Evolutionary conservation across 1,140 invertebrate species (phyloP).

Genomic region (Monomorium pharaonis): DNA sequence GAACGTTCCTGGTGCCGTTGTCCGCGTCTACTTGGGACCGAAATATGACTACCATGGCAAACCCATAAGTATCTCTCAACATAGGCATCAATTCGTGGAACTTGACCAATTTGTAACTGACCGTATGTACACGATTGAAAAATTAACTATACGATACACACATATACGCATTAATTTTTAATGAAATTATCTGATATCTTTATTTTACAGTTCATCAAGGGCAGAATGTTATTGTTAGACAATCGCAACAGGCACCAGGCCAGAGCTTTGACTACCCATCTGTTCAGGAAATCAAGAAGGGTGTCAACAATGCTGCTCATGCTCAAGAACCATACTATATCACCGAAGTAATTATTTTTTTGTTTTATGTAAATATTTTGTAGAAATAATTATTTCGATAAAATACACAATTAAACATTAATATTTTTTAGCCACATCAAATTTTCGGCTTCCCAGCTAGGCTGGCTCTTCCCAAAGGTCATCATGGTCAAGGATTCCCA

Average conservation of each 20-base stretch:
- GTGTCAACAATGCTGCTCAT: slow-evolving; percentile 83
- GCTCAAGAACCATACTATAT: slow-evolving; percentile 84
- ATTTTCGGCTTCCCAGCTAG: slow-evolving; percentile 87
- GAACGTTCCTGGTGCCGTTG: slow-evolving; percentile 78
- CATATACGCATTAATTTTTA: neutral
- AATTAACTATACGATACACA: neutral
- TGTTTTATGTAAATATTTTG: neutral
- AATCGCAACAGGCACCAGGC: slow-evolving; percentile 88
- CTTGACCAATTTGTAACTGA: slow-evolving; percentile 89
- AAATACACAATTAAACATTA: neutral
- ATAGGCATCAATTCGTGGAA: slow-evolving; percentile 88
- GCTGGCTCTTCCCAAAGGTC: slow-evolving; percentile 86
- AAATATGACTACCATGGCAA: slow-evolving; percentile 86
- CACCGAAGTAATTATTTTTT: slow-evolving; percentile 78
- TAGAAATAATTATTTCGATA: neutral
- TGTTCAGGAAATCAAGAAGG: slow-evolving; percentile 86
- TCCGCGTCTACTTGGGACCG: slow-evolving; percentile 87
- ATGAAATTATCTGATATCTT: slow-evolving; percentile 6
- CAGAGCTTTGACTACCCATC: slow-evolving; percentile 88
- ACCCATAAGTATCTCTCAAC: slow-evolving; percentile 86
- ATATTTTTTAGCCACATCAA: slow-evolving; percentile 79
- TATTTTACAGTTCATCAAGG: slow-evolving; percentile 86
- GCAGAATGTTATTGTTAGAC: slow-evolving; percentile 88
- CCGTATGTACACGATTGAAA: slow-evolving; percentile 73
- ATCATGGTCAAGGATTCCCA: slow-evolving; percentile 85